phyloP scores from a whole-genome alignment of 2,797 vertebrate species.

The Loriculus beryllinus region DNA sequence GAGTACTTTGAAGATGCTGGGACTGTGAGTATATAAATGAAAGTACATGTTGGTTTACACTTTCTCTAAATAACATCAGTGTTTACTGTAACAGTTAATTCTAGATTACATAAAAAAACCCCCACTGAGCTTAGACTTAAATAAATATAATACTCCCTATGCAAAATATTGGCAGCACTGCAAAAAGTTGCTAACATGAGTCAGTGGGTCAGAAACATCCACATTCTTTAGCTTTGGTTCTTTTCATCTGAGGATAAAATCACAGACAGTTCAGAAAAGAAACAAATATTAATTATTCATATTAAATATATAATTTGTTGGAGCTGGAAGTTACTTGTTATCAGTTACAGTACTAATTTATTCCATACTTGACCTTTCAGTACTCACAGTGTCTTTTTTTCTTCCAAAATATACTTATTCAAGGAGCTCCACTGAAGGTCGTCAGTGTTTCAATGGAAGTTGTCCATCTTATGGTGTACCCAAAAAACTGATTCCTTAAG shows the following conservation, averaged over 20 bases:
- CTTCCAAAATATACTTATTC: neutral
- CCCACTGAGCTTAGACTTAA: neutral
- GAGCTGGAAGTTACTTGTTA: constrained; percentile 5
- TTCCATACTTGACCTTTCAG: constrained; percentile 4
- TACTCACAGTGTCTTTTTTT: neutral
- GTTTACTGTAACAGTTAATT: constrained; percentile 17
- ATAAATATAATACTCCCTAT: neutral
- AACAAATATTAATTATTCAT: neutral
- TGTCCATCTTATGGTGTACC: neutral
- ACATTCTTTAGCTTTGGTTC: neutral
- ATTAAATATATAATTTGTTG: constrained; percentile 26
- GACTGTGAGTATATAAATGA: neutral
- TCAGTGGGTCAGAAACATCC: neutral
- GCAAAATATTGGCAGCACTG: neutral
- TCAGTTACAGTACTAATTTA: constrained; percentile 29
- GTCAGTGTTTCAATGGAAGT: neutral
- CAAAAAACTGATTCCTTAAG: neutral
- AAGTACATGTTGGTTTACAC: neutral
- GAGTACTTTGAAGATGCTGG: neutral
- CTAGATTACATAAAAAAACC: neutral
- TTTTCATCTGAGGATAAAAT: constrained; percentile 25
- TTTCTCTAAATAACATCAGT: neutral
- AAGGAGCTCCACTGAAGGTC: neutral
- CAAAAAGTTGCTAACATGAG: neutral
- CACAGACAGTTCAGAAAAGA: constrained; percentile 18